These are phyloP conservation scores for Apistogramma diplotaenia DNA, from an alignment of 2,113 vertebrate species.

Conservation along the genomic window DNA sequence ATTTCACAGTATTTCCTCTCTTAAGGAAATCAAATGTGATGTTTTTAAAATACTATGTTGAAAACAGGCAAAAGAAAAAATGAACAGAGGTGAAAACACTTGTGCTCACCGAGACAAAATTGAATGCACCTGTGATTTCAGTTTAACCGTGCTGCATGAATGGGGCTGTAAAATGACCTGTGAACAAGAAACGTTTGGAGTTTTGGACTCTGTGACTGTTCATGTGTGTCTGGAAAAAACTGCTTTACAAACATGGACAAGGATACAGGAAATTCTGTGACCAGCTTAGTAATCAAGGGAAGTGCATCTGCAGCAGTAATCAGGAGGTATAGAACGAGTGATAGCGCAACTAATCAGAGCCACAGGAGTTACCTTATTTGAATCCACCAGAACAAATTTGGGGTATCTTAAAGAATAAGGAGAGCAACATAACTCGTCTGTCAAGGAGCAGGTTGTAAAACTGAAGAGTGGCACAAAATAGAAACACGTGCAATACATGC, in stretches of 20 bases:
- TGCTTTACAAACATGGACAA: background rate
- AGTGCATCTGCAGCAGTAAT: background rate
- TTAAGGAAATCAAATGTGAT: background rate
- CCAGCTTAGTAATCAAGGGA: background rate
- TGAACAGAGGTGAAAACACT: background rate
- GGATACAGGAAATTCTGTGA: background rate
- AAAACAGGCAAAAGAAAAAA: background rate
- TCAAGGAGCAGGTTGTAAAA: background rate
- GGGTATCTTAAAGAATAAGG: background rate
- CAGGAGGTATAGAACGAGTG: background rate
- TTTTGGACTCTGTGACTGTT: background rate
- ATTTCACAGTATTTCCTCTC: background rate
- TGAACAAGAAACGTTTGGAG: background rate
- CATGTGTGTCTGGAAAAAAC: background rate
- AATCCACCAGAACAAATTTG: background rate
- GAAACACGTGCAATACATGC: background rate
- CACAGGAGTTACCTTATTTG: background rate
- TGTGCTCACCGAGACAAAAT: too few species aligned
- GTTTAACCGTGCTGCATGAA: background rate
- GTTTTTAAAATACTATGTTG: background rate
- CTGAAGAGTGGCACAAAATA: background rate
- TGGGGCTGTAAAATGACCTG: background rate
- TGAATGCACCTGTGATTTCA: background rate
- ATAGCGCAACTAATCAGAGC: background rate
- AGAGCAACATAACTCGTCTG: accelerated